These are phyloP conservation scores for Myripristis murdjan DNA, from an alignment of 2,797 vertebrate genomes.

Conservation along the genomic window DNA sequence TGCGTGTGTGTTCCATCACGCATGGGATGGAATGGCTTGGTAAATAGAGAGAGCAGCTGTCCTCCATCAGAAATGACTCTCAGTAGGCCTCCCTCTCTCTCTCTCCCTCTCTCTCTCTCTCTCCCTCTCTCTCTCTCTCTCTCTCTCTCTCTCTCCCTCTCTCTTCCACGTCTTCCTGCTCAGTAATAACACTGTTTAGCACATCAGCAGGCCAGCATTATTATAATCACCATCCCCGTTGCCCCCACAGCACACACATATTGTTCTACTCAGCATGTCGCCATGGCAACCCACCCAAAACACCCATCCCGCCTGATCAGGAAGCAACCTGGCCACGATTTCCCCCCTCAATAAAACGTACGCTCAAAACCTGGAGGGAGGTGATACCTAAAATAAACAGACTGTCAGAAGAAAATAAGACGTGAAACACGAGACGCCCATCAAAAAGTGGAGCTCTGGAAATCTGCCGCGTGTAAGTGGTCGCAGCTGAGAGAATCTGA, in stretches of 20 bases:
- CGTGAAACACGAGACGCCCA: not conserved
- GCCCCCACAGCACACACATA: constrained; percentile 9
- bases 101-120: constrained; percentile 14
- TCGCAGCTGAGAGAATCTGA: constrained; percentile 5
- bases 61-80: constrained; percentile 59
- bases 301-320: constrained; percentile 15
- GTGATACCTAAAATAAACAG: not conserved
- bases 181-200: constrained; percentile 42
- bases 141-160: not conserved
- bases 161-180: constrained; percentile 22
- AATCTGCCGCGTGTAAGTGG: not conserved
- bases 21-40: constrained; percentile 47
- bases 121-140: constrained; percentile 20
- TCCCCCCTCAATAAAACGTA: constrained; percentile 12
- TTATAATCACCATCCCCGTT: constrained; percentile 24
- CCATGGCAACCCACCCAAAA: constrained; percentile 50
- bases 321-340: constrained; percentile 8
- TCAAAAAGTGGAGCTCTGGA: not conserved
- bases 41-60: constrained; percentile 75
- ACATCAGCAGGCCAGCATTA: constrained; percentile 41
- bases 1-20: constrained; percentile 37
- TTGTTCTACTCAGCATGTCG: constrained; percentile 48
- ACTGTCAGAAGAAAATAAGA: not conserved
- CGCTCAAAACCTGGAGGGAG: not conserved
- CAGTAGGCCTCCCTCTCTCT: constrained; percentile 24